Conservation (phyloP, 1,140 invertebrate genomes). For the Drosophila willistoni region DNA sequence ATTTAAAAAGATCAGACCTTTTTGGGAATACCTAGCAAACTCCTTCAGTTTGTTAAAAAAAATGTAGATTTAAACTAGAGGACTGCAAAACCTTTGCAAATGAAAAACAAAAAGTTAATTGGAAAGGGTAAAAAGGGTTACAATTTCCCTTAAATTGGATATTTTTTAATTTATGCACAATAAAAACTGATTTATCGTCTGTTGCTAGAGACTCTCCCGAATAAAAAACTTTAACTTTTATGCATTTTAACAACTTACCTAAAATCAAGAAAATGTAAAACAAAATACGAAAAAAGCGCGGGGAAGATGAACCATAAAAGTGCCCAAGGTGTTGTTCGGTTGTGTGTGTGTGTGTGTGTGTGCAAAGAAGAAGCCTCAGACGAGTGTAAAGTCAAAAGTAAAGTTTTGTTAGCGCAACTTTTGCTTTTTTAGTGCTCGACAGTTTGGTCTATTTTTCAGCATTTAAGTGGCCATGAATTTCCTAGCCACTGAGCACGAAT, state of each 20-base stretch:
- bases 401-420: conserved; percentile 68
- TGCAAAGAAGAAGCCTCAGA: conserved; percentile 6
- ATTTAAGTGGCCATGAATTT: conserved; percentile 80
- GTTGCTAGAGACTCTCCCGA: conserved; percentile 30
- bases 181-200: conserved; percentile 73
- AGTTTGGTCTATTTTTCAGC: conserved; percentile 76
- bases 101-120: not conserved
- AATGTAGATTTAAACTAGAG: too few species aligned
- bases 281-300: conserved; percentile 7
- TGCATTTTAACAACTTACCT: conserved; percentile 62
- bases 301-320: conserved; percentile 68
- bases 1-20: not conserved
- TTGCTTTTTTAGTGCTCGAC: conserved; percentile 70
- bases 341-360: conserved; percentile 30
- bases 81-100: not conserved
- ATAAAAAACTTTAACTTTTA: conserved; percentile 67
- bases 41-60: not conserved
- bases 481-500: conserved; percentile 45
- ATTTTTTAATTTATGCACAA: conserved; percentile 79
- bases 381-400: conserved; percentile 46
- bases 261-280: conserved; percentile 26
- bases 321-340: conserved; percentile 43
- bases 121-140: not conserved
- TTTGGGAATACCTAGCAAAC: too few species aligned
- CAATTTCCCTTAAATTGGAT: conserved; percentile 58